Evolutionary conservation across 2,888 invertebrate species (phyloP), one percentile per base, ranked within the genome.

Genomic region (Lordiphosa fenestrarum): DNA sequence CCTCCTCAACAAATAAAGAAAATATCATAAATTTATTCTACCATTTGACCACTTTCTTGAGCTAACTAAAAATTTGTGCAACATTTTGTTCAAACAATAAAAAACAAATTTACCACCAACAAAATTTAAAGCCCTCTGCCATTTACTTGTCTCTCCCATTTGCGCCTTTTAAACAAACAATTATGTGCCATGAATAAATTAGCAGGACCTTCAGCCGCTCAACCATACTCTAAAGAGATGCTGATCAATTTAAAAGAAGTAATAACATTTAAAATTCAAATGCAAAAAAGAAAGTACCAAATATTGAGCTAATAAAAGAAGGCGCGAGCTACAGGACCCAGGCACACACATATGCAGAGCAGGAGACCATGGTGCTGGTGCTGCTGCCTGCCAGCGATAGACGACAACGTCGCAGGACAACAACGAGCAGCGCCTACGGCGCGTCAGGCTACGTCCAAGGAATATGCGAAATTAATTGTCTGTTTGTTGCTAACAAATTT

Each of bases 401-500:
- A 65, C 65, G 65, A 65, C 65, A 59, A 39, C 56, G 13, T 9
- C 25, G 42, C 53, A 65, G 42, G 48, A 51, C 40, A 35, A 15
- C 9, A 10, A 64, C 60, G 61, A 56, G 59, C 60, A 65, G 65
- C 60, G 62, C 65, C 72, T 71, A 52, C 52, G 42, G 55, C 76
- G 55, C 76, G 69, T 30, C 30, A 30, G 30, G 30, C 3, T 19
- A 10, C 76, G 66, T 80, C 76, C 66, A 66, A 64, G 52, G 66
- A 72, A 84, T 82, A 77, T 85, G 84, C 75, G 73, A 85, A 80
- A 85, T 85, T 80, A 80, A 85, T 80, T 80, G 80, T 85, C 81
- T 72, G 85, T 85, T 83, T 80, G 85, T 84, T 85, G 80, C 72
- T 66, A 83, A 80, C 81, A 85, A 85, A 85, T 80, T 80, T 83